Evolutionary conservation across 2,888 invertebrate genomes (phyloP), one percentile per base, ranked within the genome.

Genomic region (Melanargia galathea): DNA sequence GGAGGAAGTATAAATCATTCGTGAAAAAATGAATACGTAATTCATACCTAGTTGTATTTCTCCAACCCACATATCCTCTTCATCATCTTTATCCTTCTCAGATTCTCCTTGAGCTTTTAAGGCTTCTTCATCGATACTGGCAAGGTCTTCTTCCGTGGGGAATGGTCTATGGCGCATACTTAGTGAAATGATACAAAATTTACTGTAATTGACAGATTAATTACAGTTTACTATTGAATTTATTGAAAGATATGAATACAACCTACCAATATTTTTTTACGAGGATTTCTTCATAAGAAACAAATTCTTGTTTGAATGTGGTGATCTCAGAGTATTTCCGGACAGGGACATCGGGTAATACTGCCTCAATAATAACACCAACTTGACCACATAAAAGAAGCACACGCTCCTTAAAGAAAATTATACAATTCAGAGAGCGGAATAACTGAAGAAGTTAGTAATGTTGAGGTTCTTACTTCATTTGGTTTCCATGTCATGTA

Each of bases 401-500:
- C 4, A 82, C 80, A 2, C 74, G 70, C 70, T 89, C 87, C 92
- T 91, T 62, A 59, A 77, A 78, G 33, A 30, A 33, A 22, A 20
- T 22, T 16, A 16, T 35, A 10, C 18, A 8, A 43, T 16, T 7
- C 8, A 40, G 40, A 16, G 2, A 40, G n/a, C 16, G 4, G 30
- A 30, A 7, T 16, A 16, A 30, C 4, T 13, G 3, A 30, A 11
- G 8, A 8, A 26, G 0, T 49, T 8, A 6, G 7, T 26, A 13
- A 18, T n/a, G 11, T 49, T 20, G n/a, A 55, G 13, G 40, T 48
- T 58, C 75, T 75, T 80, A 94, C 93, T 72, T 86, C 77, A 11
- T 79, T 71, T 1, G 93, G 93, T 74, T 94, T 93, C 96, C 96
- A 96, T 11, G 93, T 92, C 75, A 96, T 90, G 73, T 89, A 94